Base-by-base conservation (phyloP, 1,140 invertebrate species). In the Chionoecetes opilio region DNA sequence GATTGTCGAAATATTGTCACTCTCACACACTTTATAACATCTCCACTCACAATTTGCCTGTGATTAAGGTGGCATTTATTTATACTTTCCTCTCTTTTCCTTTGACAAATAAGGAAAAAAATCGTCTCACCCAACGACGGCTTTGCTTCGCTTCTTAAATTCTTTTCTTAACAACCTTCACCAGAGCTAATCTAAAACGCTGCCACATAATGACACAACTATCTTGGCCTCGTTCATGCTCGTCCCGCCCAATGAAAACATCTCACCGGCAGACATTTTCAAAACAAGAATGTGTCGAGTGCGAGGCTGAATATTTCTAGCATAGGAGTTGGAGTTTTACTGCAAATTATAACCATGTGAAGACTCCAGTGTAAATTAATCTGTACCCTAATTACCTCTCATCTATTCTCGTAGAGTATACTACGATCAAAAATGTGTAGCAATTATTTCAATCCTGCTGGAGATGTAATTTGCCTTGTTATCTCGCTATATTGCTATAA, bases 391-490 rank as follows among this genome's bases (percentile, higher is more conserved):
- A 29, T 88, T 41, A 53, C 38, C 53, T 38, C 88, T 31, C 46
- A 90, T 53, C 41, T 93, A 29, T 85, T 84, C 82, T 38, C 35
- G 75, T 29, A 93, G 91, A 93, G 35, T 41, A 85, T 41, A 82
- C 91, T n/a, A 35, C 91, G 31, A 41, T 29, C 41, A 85, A 85
- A 90, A 38, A 90, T 90, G 34, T 90, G 88, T 90, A 46, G 88
- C 88, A 90, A 41, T 90, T 93, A 93, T 82, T 85, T 82, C 32
- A 93, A 93, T 93, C 91, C 82, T 93, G 82, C 63, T 82, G 88
- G 88, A 90, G 88, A 90, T 90, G 88, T 90, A 90, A 90, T 90
- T 90, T 90, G 88, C 88, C 82, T 93, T 93, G 63, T 85, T 93
- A 82, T 75, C 91, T 82, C 31, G 82, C 31, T 85, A 93, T 93